Evolutionary conservation across 1,140 invertebrate genomes (phyloP), one percentile per base, ranked within the genome.

Genomic region (Drosophila navojoa): DNA sequence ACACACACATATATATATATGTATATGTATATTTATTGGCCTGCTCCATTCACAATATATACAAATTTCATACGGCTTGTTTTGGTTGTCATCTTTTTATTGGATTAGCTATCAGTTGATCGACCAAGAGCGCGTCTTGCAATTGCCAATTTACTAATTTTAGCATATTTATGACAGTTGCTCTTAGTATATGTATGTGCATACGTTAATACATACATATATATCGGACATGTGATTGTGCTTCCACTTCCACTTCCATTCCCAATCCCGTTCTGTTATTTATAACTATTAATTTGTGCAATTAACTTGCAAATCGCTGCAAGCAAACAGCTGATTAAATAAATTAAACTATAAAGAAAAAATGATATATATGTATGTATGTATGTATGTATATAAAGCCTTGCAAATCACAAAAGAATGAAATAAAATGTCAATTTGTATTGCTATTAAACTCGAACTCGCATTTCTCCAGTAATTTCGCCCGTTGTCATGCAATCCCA

Each of bases 221-320:
- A 54, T 47, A 19, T 49, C 42, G 57, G 27, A 19, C 57, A 32
- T 59, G 42, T 55, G 25, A 49, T 27, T 58, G 11, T 22, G 9
- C 45, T 54, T 55, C 11, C 27, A 53, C 25, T 59, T 16, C 16
- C 57, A 42, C 15, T 45, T 35, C 44, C 58, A 38, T n/a, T 50
- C 13, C 25, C 50, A 52, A 53, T 63, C 47, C 49, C 49, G 60
- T 52, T 52, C 60, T 42, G 60, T 53, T 74, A 85, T 77, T 63
- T 74, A 85, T 77, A 81, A 57, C 67, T 53, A 77, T 60, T 81
- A 81, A 86, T 78, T 81, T 76, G 78, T 76, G 79, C 82, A 81
- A 87, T 86, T 87, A 86, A 81, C 64, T 87, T 70, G 68, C 64
- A 87, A 86, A 86, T 87, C 76, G 71, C 59, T 55, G 59, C 58